Evolutionary conservation across 2,888 invertebrate genomes (phyloP).

Genomic region (Habrosyne pyritoides): DNA sequence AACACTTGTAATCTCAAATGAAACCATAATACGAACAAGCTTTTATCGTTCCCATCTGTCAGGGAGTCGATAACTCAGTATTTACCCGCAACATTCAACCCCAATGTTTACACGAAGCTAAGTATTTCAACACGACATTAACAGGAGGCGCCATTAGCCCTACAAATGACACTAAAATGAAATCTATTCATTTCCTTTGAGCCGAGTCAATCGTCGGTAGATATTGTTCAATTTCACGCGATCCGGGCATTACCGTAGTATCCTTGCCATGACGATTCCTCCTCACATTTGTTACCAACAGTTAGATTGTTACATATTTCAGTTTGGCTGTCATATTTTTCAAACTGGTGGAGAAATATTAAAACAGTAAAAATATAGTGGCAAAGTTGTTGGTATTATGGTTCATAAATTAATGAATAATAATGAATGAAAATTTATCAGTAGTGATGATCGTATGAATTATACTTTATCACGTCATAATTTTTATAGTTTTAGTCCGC

Average conservation of each 20-base stretch:
- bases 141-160: conserved; percentile 75
- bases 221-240: conserved; percentile 81
- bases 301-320: conserved; percentile 18
- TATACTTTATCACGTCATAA: no score
- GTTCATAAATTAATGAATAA: no score
- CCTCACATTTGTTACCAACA: conserved; percentile 40
- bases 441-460: no score
- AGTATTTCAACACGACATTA: conserved; percentile 61
- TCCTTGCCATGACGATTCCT: conserved; percentile 43
- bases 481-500: no score
- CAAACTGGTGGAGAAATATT: not conserved
- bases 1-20: not conserved
- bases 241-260: conserved; percentile 70
- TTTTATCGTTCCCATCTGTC: conserved; percentile 56
- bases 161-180: conserved; percentile 83
- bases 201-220: conserved; percentile 75
- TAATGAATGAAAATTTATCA: no score
- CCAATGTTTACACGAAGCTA: conserved; percentile 6
- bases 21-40: conserved; percentile 7
- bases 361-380: not conserved
- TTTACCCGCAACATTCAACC: conserved; percentile 39
- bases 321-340: conserved; percentile 13
- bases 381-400: not conserved
- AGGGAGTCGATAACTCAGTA: conserved; percentile 50
- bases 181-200: conserved; percentile 83